These are phyloP conservation scores for Eucriotettix oculatus DNA, from an alignment of 2,888 invertebrate genomes.

Conservation along the genomic window DNA sequence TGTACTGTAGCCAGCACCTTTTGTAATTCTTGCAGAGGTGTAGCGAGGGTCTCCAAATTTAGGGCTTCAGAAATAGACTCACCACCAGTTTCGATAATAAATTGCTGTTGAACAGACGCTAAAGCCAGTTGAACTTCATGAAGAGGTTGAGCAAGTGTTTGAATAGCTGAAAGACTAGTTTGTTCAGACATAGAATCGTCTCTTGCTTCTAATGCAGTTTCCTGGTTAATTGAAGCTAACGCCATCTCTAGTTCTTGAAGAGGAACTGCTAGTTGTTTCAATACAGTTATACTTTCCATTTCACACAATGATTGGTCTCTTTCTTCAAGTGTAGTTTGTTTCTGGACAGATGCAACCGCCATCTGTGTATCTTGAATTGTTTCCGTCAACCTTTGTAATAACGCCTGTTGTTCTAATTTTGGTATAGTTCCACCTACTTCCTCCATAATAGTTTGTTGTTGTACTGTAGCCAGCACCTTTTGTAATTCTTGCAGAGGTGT, in stretches of 20 bases:
- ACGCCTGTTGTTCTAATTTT: too few species aligned
- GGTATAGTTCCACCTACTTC: too few species aligned
- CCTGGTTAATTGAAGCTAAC: neutral
- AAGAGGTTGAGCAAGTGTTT: neutral
- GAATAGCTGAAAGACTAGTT: neutral
- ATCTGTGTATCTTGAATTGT: slow-evolving; percentile 6
- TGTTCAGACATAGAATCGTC: slow-evolving; percentile 3
- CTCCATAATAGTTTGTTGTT: neutral
- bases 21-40: neutral
- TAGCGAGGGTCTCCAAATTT: neutral
- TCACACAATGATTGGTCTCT: slow-evolving; percentile 8
- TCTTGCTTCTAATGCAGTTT: slow-evolving; percentile 5
- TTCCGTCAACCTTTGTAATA: too few species aligned
- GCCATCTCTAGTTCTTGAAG: neutral
- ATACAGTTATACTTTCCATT: slow-evolving; percentile 1
- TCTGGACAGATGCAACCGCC: slow-evolving; percentile 9
- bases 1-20: neutral
- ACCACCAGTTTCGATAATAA: neutral
- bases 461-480: slow-evolving; percentile 7
- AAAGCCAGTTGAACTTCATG: neutral
- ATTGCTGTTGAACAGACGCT: neutral
- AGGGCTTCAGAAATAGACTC: neutral
- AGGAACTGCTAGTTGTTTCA: slow-evolving; percentile 9
- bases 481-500: neutral
- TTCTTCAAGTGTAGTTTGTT: slow-evolving; percentile 6